Evolutionary conservation across 92 coral and sea anemone species (phyloP), one percentile per base, ranked within the genome.

Genomic region (Paragorgia papillata): DNA sequence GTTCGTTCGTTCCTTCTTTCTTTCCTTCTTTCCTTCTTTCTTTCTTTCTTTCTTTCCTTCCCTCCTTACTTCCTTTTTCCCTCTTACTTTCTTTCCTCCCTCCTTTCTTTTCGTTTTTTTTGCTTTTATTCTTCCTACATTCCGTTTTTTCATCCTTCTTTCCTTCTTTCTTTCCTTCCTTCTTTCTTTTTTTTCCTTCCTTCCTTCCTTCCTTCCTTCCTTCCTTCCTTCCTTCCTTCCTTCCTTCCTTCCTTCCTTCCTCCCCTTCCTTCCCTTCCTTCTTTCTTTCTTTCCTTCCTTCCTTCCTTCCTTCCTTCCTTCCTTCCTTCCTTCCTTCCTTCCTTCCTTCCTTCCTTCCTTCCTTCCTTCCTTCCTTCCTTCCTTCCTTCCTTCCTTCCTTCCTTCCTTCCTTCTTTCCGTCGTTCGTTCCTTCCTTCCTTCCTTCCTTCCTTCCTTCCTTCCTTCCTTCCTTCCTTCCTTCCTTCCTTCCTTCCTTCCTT

Each of bases 361-460:
- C 43, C 43, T 37, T 37, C 43, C 43, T 10, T 37, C 43, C 43
- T 46, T 46, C 53, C 53, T 46, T 46, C 53, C 53, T 2, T 46
- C 53, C 53, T 46, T 15, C 53, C 53, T 46, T 46, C 53, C 53
- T 15, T 46, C 53, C 53, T 46, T 46, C 53, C 53, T 46, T 46
- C 53, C 53, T 15, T 46, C 53, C 53, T 46, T 46, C 53, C 53
- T 46, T 46, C 53, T n/a, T 15, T 46, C 53, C 53, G 17, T 46
- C n/a, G 2, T 46, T 7, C 53, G 2, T 46, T 6, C 14, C 9
- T 46, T 46, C 53, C n/a, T 7, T 46, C 53, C n/a, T 46, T n/a
- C 53, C 53, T 46, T 46, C 53, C 53, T 46, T 46, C 53, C 53
- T 46, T 46, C 53, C 53, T 46, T 46, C 53, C 53, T 46, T 46